A percentile compares a stretch with the other conserved stretches of the same genome.
These are phyloP conservation scores for Drosophila infuscata DNA, from an alignment of 2,888 invertebrate genomes.

Conservation along the genomic window DNA sequence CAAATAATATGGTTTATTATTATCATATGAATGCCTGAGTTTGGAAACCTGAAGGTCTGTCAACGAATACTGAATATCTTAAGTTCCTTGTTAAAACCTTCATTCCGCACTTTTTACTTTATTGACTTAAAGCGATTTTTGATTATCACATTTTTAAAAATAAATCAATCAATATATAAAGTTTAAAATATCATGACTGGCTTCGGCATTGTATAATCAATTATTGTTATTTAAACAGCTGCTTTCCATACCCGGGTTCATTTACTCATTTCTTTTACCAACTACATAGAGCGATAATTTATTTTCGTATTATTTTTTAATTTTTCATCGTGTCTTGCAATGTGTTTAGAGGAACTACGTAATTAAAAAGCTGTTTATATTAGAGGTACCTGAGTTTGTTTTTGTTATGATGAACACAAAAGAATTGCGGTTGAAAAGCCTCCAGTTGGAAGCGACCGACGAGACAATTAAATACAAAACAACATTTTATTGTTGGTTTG, in stretches of 20 bases:
- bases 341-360: constrained; percentile 40
- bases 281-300: constrained; percentile 53
- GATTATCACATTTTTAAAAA: constrained; percentile 22
- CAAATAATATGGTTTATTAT: neutral
- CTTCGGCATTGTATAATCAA: constrained; percentile 45
- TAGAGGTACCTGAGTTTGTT: constrained; percentile 29
- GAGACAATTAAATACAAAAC: constrained; percentile 50
- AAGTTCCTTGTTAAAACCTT: neutral
- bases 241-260: constrained; percentile 50
- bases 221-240: constrained; percentile 56
- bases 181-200: neutral
- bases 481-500: constrained; percentile 57
- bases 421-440: constrained; percentile 61
- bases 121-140: constrained; percentile 8
- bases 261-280: constrained; percentile 44
- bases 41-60: neutral
- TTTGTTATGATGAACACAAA: constrained; percentile 52
- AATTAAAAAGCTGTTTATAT: constrained; percentile 69
- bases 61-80: neutral
- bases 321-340: constrained; percentile 54
- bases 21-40: constrained; percentile 15
- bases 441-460: constrained; percentile 21
- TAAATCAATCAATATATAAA: constrained; percentile 37
- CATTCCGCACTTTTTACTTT: neutral
- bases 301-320: constrained; percentile 34